These are phyloP conservation scores for Molossus molossus DNA, from an alignment of 2,797 vertebrate species.

Conservation along the genomic window DNA sequence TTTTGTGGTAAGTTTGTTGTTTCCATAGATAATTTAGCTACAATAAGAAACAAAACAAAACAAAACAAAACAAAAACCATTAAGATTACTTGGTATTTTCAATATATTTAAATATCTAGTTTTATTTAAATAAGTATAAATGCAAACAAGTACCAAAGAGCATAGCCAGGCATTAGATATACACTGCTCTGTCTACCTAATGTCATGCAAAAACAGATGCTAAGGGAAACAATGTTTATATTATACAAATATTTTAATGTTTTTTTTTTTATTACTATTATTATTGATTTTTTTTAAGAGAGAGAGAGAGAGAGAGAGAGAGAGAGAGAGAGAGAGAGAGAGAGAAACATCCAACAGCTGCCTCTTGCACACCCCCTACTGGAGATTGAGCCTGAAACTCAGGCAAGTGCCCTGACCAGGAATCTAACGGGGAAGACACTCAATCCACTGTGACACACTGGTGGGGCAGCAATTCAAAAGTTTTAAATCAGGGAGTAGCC, in stretches of 20 bases:
- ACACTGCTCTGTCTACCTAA: too few species aligned
- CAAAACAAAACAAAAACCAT: neutral
- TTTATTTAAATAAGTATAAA: slow-evolving; percentile 4
- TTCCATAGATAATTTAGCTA: neutral
- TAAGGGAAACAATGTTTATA: neutral
- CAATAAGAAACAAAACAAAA: neutral
- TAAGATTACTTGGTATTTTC: neutral
- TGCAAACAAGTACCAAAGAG: slow-evolving; percentile 13
- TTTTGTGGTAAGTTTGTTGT: neutral
- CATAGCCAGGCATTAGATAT: neutral
- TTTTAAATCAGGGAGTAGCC: neutral
- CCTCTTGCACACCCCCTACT: too few species aligned
- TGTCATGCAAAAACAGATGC: neutral
- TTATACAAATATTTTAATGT: neutral
- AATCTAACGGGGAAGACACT: too few species aligned
- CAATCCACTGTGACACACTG: too few species aligned
- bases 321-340: too few species aligned
- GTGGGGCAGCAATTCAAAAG: too few species aligned
- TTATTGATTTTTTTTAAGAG: too few species aligned
- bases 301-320: too few species aligned
- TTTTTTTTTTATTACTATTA: too few species aligned
- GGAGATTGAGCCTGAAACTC: too few species aligned
- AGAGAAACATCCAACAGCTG: too few species aligned
- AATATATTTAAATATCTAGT: neutral
- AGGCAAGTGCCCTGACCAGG: too few species aligned